A percentile compares a stretch with the other conserved stretches of the same genome.
Evolutionary conservation across 2,113 vertebrate species (phyloP).

Genomic region (Phrynosoma blainvillii): DNA sequence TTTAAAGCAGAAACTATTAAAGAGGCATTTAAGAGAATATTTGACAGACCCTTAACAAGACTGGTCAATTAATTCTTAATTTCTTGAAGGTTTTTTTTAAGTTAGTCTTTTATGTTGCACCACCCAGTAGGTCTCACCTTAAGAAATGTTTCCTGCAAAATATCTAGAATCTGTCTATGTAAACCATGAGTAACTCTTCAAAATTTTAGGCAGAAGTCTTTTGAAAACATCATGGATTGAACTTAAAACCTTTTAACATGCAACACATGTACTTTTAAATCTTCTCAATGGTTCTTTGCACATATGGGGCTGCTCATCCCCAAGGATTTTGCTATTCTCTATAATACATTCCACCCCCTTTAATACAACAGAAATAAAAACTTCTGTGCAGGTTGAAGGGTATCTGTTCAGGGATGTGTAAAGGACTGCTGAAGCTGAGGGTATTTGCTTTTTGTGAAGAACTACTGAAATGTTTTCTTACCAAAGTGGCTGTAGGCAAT

Average conservation of each 20-base stretch:
- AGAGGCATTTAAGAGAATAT: background rate
- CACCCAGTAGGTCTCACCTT: background rate
- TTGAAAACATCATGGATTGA: too few species aligned
- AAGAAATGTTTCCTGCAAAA: background rate
- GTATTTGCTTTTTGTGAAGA: background rate
- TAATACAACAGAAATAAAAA: background rate
- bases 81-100: background rate
- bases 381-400: background rate
- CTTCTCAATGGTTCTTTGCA: too few species aligned
- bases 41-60: conserved; percentile 6
- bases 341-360: too few species aligned
- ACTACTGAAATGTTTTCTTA: background rate
- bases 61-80: background rate
- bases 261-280: too few species aligned
- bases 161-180: background rate
- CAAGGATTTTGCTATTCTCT: background rate
- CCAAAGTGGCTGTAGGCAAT: background rate
- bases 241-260: too few species aligned
- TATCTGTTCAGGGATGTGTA: background rate
- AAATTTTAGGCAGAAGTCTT: too few species aligned
- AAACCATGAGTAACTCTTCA: too few species aligned
- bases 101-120: background rate
- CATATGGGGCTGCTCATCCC: too few species aligned
- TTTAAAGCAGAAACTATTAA: conserved; percentile 2
- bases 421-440: background rate